Evolutionary conservation across 2,113 vertebrate genomes (phyloP).

Genomic region (Symphodus melops): DNA sequence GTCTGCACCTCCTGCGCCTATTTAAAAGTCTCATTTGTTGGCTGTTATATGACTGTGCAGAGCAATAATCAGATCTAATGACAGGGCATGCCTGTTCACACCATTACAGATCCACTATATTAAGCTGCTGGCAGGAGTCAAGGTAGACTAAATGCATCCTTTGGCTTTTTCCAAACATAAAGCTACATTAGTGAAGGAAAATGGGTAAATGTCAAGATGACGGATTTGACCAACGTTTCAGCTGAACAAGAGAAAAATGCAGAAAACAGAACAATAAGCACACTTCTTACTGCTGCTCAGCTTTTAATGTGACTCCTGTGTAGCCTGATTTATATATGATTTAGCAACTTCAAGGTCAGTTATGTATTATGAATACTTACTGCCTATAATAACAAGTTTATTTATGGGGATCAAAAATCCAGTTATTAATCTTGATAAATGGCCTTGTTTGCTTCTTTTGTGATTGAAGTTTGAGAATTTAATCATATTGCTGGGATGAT

Average conservation of each 20-base stretch:
- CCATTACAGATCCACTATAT: constrained; percentile 45
- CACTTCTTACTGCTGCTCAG: constrained; percentile 16
- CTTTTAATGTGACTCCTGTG: not conserved
- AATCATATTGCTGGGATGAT: constrained; percentile 14
- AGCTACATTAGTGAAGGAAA: constrained; percentile 19
- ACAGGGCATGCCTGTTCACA: constrained; percentile 39
- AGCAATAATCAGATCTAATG: constrained; percentile 57
- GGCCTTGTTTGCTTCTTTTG: constrained; percentile 7
- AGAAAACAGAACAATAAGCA: constrained; percentile 36
- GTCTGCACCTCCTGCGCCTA: constrained; percentile 34
- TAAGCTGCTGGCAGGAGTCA: constrained; percentile 39
- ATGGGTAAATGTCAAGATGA: constrained; percentile 21
- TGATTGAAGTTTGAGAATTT: constrained; percentile 5
- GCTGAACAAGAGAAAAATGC: constrained; percentile 45
- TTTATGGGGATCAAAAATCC: not conserved
- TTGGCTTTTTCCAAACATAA: constrained; percentile 59
- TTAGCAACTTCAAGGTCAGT: not conserved
- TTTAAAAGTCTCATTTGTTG: constrained; percentile 44
- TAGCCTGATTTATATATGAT: constrained; percentile 7
- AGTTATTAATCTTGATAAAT: constrained; percentile 28
- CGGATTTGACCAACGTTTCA: constrained; percentile 29
- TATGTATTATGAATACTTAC: not conserved
- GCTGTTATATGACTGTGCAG: constrained; percentile 41
- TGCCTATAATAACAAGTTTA: not conserved
- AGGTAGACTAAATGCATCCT: constrained; percentile 44